Percentiles rank a stretch among this genome's conserved stretches.
phyloP scores from a whole-genome alignment of 2,113 vertebrate genomes.

The Hypocryptadius cinnamomeus region DNA sequence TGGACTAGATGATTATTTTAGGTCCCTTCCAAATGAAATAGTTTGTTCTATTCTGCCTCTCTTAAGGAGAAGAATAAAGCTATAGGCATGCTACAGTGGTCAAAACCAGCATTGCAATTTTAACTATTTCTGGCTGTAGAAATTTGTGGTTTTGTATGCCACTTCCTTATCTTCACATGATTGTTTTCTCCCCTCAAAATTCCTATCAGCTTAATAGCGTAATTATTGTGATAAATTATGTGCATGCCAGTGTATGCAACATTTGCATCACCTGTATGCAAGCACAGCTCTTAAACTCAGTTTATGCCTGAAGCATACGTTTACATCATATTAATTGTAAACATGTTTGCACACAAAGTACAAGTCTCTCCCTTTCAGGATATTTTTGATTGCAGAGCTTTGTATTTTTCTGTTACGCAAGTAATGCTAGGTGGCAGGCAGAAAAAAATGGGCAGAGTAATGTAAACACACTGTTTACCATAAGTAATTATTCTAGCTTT shows the following conservation, averaged over 20 bases:
- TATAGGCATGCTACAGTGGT: not conserved
- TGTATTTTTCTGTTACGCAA: not conserved
- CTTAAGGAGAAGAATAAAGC: not conserved
- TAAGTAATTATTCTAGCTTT: not conserved
- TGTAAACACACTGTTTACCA: not conserved
- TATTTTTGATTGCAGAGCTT: not conserved
- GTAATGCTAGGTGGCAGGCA: not conserved
- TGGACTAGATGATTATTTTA: not conserved
- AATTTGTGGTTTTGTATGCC: not conserved
- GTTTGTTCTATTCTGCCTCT: not conserved
- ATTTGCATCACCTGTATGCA: not conserved
- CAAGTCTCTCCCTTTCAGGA: not conserved
- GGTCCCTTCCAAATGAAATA: not conserved
- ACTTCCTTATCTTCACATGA: not conserved
- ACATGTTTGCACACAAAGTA: not conserved
- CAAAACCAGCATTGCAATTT: not conserved
- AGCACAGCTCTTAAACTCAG: not conserved
- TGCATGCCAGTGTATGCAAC: not conserved
- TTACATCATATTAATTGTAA: not conserved
- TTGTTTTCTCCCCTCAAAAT: not conserved
- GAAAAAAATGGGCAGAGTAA: not conserved
- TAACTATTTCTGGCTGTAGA: not conserved
- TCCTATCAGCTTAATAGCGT: not conserved
- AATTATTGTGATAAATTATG: not conserved
- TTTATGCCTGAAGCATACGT: not conserved